Conservation (phyloP, 2,113 vertebrate genomes). For the Chloropsis hardwickii region DNA sequence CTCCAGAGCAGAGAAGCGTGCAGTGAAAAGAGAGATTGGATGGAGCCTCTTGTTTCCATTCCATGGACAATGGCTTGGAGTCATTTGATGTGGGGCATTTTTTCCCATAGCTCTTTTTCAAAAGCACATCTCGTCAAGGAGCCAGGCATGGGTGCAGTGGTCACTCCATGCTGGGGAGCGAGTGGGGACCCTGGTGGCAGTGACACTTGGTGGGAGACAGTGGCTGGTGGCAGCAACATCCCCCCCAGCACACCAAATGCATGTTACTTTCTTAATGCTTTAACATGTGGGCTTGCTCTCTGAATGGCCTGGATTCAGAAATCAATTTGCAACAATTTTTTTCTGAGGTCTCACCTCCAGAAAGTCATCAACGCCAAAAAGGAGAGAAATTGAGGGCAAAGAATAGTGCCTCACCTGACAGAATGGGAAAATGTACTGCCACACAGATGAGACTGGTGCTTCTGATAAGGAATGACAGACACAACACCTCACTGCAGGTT, state of each 20-base stretch:
- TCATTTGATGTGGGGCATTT: not conserved
- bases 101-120: not conserved
- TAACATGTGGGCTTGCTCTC: not conserved
- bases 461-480: not conserved
- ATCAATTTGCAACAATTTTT: not conserved
- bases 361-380: not conserved
- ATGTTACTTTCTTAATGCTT: not conserved
- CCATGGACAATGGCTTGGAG: rapidly evolving
- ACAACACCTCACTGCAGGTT: not conserved
- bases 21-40: not conserved
- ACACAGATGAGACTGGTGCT: not conserved
- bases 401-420: not conserved
- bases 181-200: not conserved
- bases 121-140: not conserved
- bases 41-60: not conserved
- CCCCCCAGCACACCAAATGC: too few relatives aligned
- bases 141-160: rapidly evolving
- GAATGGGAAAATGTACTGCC: not conserved
- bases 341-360: not conserved
- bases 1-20: rapidly evolving
- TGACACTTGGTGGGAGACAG: rapidly evolving
- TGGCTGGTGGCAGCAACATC: rapidly evolving
- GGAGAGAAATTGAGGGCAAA: not conserved
- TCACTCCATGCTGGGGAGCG: rapidly evolving
- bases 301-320: not conserved